phyloP scores from a whole-genome alignment of 2,888 invertebrate species.

The Ochropacha duplaris region DNA sequence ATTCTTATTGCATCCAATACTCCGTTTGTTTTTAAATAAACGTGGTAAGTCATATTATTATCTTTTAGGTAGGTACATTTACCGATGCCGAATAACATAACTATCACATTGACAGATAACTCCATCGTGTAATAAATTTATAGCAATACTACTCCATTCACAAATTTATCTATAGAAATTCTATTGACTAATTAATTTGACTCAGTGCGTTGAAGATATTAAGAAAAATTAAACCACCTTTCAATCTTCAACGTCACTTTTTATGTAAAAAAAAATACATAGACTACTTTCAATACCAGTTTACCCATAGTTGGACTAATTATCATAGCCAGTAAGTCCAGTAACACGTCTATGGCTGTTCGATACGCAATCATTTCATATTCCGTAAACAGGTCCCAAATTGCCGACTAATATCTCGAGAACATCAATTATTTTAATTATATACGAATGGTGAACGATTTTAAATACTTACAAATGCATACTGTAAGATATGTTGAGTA shows the following conservation, averaged over 20 bases:
- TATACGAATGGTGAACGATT: constrained; percentile 2
- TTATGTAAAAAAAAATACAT: neutral
- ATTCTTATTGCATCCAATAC: no score
- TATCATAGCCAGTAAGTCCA: neutral
- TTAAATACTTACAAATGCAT: neutral
- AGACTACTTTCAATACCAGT: neutral
- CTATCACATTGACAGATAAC: no score
- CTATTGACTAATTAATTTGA: no score
- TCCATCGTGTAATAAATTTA: no score
- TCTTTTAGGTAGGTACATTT: no score
- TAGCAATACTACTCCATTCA: no score
- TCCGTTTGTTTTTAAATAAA: no score
- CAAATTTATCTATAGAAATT: no score
- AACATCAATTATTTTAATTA: constrained; percentile 13
- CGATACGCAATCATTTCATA: constrained; percentile 8
- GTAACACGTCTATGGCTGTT: neutral
- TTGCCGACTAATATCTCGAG: constrained; percentile 8
- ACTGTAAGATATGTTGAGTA: neutral
- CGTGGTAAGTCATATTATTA: no score
- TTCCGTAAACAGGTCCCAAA: constrained; percentile 9
- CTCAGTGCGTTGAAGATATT: no score
- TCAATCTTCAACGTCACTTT: neutral
- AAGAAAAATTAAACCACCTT: neutral
- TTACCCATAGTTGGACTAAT: neutral
- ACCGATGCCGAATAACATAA: no score